phyloP scores from a whole-genome alignment of 2,888 invertebrate species.

The Epirrhoe alternata region DNA sequence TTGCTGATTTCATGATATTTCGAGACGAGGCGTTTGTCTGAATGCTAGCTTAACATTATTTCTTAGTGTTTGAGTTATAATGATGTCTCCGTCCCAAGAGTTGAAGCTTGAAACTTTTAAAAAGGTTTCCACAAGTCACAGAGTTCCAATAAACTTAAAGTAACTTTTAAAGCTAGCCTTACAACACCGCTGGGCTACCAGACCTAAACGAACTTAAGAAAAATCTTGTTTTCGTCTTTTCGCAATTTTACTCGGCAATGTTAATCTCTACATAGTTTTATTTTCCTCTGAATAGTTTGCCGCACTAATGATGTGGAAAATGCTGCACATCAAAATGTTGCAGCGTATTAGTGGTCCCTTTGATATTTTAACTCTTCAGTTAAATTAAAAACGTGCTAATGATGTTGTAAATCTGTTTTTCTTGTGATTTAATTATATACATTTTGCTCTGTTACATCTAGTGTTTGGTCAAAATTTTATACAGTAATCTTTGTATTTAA shows the following conservation, averaged over 20 bases:
- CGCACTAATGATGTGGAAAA: conserved; percentile 45
- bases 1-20: neutral
- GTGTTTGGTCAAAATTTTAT: no score
- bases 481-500: no score
- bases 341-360: conserved; percentile 23
- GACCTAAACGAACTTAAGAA: conserved; percentile 10
- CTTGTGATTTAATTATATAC: neutral
- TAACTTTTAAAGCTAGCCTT: conserved; percentile 16
- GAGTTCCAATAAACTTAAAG: conserved; percentile 28
- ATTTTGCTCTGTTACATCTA: neutral
- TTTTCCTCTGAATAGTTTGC: conserved; percentile 40
- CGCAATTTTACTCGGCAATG: conserved; percentile 20
- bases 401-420: conserved; percentile 7
- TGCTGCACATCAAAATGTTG: conserved; percentile 26
- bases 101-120: conserved; percentile 15
- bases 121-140: conserved; percentile 16
- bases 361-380: conserved; percentile 26
- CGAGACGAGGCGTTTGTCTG: neutral
- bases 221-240: conserved; percentile 21
- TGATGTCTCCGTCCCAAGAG: conserved; percentile 15
- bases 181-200: conserved; percentile 20
- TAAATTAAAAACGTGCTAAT: conserved; percentile 22
- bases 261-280: conserved; percentile 30
- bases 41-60: neutral
- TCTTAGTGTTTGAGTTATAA: conserved; percentile 19